Evolutionary conservation across 2,113 vertebrate genomes (phyloP), one percentile per base, ranked within the genome.

Genomic region (Serinus canaria): DNA sequence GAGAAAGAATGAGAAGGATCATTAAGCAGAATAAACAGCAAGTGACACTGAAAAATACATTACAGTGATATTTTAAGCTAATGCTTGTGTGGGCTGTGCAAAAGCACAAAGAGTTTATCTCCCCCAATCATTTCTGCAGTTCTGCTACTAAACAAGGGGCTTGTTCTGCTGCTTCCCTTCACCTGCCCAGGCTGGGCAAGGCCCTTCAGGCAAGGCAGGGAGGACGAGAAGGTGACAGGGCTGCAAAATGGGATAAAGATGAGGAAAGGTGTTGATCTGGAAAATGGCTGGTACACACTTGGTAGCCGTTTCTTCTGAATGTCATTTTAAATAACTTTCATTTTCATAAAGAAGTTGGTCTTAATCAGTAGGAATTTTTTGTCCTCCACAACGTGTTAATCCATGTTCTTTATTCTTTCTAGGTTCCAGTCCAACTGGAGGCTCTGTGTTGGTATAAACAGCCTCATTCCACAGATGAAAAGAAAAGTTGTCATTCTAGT

Each of bases 21-120:
- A 80, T 94, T 94, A 87, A 73, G 79, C 64, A 87, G 90, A 90
- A 94, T 89, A 96, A 94, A 90, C 67, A 93, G 75, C 79, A 58
- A 92, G 66, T 58, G 96, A 91, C 90, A 92, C 63, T 90, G 83
- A 93, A 91, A 96, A 96, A 93, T 72, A 81, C 83, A 80, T 87
- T 92, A 60, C 49, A 55, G 87, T 68, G 94, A 46, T 95, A 95
- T 94, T 97, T 96, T 94, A 96, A 92, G 95, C 73, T 93, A 87
- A 87, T 96, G 83, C 63, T 70, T 91, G 85, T 53, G 91, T 92
- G 80, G 93, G 89, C 83, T 92, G 92, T 84, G 89, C 37, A n/a
- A 96, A 95, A 87, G 95, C 90, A 93, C 85, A 76, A 78, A 72
- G 84, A 78, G 53, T 86, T 92, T 77, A 7, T 84, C 73, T 95